Percentiles rank a stretch among this genome's conserved stretches.
These are phyloP conservation scores for Genyomyrus donnyi DNA, from an alignment of 2,113 vertebrate species.

Conservation along the genomic window DNA sequence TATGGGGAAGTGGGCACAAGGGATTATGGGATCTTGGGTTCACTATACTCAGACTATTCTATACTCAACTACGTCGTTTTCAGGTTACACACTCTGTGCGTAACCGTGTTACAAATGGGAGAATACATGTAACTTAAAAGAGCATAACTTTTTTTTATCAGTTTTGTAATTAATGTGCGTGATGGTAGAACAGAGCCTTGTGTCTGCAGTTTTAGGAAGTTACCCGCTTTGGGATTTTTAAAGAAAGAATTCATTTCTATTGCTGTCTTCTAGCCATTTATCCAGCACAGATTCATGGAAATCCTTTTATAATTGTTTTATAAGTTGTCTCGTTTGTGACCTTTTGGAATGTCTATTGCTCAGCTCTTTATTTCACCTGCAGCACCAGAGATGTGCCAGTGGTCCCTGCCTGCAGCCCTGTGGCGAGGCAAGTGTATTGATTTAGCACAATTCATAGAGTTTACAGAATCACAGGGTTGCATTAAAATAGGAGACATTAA, in stretches of 20 bases:
- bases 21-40: background rate
- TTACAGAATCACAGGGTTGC: background rate
- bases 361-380: background rate
- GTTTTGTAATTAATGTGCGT: background rate
- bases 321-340: background rate
- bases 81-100: background rate
- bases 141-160: background rate
- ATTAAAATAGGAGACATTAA: background rate
- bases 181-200: background rate
- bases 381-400: background rate
- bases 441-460: background rate
- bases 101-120: background rate
- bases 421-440: background rate
- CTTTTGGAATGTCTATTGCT: background rate
- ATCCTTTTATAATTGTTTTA: background rate
- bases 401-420: background rate
- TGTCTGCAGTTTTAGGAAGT: background rate
- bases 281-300: background rate
- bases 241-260: background rate
- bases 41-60: background rate
- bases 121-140: background rate
- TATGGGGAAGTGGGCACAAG: background rate
- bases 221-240: background rate
- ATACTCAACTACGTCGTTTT: background rate
- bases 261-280: background rate